These are phyloP conservation scores for Macrophya alboannulata DNA, from an alignment of 2,888 invertebrate species.

Conservation along the genomic window DNA sequence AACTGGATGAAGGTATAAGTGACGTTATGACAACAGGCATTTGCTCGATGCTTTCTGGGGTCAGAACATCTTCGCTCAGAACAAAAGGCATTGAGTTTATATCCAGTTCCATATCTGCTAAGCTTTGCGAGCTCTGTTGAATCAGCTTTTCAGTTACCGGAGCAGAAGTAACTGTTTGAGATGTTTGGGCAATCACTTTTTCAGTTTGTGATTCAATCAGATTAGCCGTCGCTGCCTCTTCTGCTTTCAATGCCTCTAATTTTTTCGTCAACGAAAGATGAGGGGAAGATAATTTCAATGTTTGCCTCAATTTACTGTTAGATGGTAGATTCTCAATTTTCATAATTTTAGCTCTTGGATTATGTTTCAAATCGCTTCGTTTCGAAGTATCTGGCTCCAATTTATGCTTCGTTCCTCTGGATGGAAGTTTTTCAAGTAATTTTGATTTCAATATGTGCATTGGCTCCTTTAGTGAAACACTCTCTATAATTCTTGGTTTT, in stretches of 20 bases:
- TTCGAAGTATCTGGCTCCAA: slow-evolving; percentile 68
- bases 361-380: slow-evolving; percentile 63
- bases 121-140: slow-evolving; percentile 73
- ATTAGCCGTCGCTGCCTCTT: slow-evolving; percentile 66
- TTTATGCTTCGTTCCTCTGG: slow-evolving; percentile 74
- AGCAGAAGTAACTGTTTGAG: slow-evolving; percentile 62
- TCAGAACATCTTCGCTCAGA: slow-evolving; percentile 86
- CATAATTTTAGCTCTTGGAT: slow-evolving; percentile 72
- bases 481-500: slow-evolving; percentile 78
- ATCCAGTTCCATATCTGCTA: slow-evolving; percentile 82
- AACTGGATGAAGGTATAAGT: slow-evolving; percentile 66
- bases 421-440: slow-evolving; percentile 71
- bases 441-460: slow-evolving; percentile 76
- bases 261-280: slow-evolving; percentile 69
- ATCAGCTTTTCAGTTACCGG: slow-evolving; percentile 70
- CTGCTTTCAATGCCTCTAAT: slow-evolving; percentile 71
- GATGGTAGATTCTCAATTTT: slow-evolving; percentile 70
- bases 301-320: slow-evolving; percentile 66
- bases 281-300: slow-evolving; percentile 62
- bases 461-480: slow-evolving; percentile 75
- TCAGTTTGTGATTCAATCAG: slow-evolving; percentile 64
- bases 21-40: slow-evolving; percentile 84
- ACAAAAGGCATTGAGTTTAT: slow-evolving; percentile 91
- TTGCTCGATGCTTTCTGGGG: slow-evolving; percentile 86
- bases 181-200: slow-evolving; percentile 60